Conservation (phyloP, 2,113 vertebrate species). For the Leptocoma aspasia region DNA sequence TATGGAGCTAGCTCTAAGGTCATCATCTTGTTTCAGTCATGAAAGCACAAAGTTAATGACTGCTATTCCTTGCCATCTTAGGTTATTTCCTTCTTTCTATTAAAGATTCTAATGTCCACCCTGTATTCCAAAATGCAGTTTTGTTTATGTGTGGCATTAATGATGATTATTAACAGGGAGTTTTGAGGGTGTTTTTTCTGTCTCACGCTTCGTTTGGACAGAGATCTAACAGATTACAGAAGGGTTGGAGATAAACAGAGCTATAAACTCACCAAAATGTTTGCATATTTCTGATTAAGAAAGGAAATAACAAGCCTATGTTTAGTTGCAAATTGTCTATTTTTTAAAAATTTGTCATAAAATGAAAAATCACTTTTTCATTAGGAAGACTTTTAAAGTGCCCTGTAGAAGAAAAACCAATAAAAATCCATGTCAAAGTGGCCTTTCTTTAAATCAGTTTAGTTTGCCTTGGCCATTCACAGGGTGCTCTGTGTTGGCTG, state of each 20-base stretch:
- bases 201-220: neutral
- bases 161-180: neutral
- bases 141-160: conserved; percentile 5
- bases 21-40: neutral
- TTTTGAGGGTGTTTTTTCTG: neutral
- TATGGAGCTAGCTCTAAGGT: neutral
- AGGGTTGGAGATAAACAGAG: conserved; percentile 5
- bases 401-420: neutral
- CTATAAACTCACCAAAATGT: neutral
- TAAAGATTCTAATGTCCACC: neutral
- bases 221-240: conserved; percentile 8
- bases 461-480: rapidly evolving
- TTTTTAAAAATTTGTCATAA: neutral
- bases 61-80: neutral
- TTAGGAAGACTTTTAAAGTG: neutral
- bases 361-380: neutral
- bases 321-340: neutral
- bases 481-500: neutral
- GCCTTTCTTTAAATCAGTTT: neutral
- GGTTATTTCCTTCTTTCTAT: neutral
- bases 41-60: neutral
- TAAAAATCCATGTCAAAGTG: neutral
- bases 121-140: neutral
- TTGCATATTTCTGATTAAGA: conserved; percentile 14
- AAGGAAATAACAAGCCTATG: conserved; percentile 20